Base-by-base conservation (phyloP, 1,140 invertebrate genomes). In the Tetraneura akinire region DNA sequence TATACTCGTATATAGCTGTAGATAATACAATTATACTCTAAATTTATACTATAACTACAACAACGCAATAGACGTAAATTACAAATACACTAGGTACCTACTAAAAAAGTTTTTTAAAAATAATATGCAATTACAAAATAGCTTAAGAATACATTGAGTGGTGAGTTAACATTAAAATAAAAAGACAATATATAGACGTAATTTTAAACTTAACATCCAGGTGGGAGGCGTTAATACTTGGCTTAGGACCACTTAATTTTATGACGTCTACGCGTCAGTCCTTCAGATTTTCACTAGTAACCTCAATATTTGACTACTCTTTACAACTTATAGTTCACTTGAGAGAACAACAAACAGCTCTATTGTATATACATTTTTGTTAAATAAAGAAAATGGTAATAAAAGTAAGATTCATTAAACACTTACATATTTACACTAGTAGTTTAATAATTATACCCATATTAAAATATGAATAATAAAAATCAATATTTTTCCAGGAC, bases 401-500 rank as follows among this genome's bases (percentile, higher is more conserved):
- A 14, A 78, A 78, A 47, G 74, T 78, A 62, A 78, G 53, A 23
- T 37, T 37, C 8, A 37, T 37, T n/a, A n/a, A n/a, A 8, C 18
- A 9, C 1, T 47, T 37, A 10, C 8, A 55, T 21, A n/a, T n/a
- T n/a, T n/a, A n/a, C n/a, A n/a, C n/a, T n/a, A n/a, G n/a, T n/a
- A 55, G 6, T 55, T n/a, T 9, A 74, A n/a, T 23, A 0, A 14
- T 73, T 73, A 21, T 57, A 37, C 37, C 42, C 8, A 13, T 16
- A 42, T 14, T 16, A 37, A 11, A 5, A 45, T 21, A 37, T 55
- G 8, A 42, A 21, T 1, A 2, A 45, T 21, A 3, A 55, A 47
- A 21, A 32, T 23, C 21, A 14, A 9, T n/a, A n/a, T 42, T 82
- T 83, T 88, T 87, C 71, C 85, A 91, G 90, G 90, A 90, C 80